Conservation (phyloP, 2,888 invertebrate genomes). For the Campoplex capitator region DNA sequence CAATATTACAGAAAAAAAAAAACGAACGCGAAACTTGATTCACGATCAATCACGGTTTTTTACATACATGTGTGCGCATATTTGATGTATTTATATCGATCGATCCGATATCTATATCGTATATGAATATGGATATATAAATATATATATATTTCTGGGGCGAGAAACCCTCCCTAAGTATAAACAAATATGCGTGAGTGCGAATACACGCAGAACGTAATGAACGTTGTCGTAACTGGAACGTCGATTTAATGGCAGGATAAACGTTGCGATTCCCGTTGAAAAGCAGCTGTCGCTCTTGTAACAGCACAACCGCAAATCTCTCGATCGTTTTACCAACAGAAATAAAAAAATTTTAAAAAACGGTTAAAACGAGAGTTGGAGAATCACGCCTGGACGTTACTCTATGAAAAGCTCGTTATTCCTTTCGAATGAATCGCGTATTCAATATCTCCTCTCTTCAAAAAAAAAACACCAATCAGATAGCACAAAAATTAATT, state of each 20-base stretch:
- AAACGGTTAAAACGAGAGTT: not conserved
- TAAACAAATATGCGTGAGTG: conserved; percentile 15
- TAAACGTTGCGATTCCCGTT: conserved; percentile 60
- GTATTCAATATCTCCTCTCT: not conserved
- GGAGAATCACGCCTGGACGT: conserved; percentile 20
- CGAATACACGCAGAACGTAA: conserved; percentile 47
- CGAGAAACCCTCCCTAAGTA: not conserved
- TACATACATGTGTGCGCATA: not conserved
- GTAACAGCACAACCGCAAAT: conserved; percentile 35
- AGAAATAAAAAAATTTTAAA: conserved; percentile 21
- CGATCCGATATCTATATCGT: not conserved
- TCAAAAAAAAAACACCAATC: not conserved
- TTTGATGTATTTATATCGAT: not conserved
- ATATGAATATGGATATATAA: conserved; percentile 4
- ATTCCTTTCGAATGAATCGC: not conserved
- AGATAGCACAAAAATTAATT: not conserved
- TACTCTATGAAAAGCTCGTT: conserved; percentile 5
- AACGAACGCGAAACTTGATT: conserved; percentile 21
- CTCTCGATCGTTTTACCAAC: not conserved
- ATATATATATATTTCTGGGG: conserved; percentile 4
- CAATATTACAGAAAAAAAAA: conserved; percentile 19
- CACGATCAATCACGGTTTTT: conserved; percentile 29
- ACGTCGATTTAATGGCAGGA: conserved; percentile 65
- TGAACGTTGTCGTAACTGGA: conserved; percentile 65
- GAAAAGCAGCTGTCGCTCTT: conserved; percentile 27